Conservation (phyloP, 1,140 invertebrate species). For the Periplaneta americana region DNA sequence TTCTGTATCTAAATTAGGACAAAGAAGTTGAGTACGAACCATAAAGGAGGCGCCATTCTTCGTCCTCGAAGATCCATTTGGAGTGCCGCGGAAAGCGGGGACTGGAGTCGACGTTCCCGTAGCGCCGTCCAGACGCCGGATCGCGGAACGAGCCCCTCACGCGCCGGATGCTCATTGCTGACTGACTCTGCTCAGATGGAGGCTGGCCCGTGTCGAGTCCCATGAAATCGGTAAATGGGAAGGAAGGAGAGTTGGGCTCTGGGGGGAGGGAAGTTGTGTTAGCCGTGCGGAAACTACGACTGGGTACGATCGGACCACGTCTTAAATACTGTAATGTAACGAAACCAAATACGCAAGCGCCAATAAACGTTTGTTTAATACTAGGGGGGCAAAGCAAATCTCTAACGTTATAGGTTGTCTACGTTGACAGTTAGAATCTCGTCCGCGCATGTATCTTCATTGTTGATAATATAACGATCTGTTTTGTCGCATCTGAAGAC, state of each 20-base stretch:
- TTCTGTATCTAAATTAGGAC: too few species aligned
- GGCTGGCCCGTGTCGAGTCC: too few species aligned
- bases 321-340: not conserved
- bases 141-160: slow-evolving; percentile 3
- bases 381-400: too few species aligned
- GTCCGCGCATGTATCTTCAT: too few species aligned
- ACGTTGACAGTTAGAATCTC: too few species aligned
- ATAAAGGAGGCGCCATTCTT: not conserved
- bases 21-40: not conserved
- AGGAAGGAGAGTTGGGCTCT: not conserved
- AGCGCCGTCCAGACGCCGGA: not conserved
- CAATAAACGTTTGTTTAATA: too few species aligned
- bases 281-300: not conserved
- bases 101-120: not conserved
- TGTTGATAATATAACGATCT: too few species aligned
- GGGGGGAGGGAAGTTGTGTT: not conserved
- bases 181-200: not conserved
- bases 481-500: too few species aligned
- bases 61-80: not conserved
- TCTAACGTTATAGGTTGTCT: too few species aligned
- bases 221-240: not conserved
- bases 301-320: not conserved
- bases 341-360: too few species aligned
- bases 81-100: not conserved
- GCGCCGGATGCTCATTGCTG: not conserved